These are phyloP conservation scores for Harpagifer antarcticus DNA, from an alignment of 2,797 vertebrate genomes.

Conservation along the genomic window DNA sequence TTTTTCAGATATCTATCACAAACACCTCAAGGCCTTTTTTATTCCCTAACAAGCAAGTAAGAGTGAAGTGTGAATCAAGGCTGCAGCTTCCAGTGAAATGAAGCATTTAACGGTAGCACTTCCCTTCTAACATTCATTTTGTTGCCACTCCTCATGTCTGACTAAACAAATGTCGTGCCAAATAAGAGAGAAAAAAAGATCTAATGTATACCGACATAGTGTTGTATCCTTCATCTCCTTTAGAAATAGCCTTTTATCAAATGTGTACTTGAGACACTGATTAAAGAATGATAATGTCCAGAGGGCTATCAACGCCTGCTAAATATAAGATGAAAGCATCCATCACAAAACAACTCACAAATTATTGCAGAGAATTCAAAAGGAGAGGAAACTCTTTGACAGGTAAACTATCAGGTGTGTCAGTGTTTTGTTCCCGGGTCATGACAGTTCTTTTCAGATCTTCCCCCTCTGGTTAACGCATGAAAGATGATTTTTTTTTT, in stretches of 20 bases:
- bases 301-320: conserved; percentile 39
- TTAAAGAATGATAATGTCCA: conserved; percentile 28
- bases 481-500: conserved; percentile 64
- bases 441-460: conserved; percentile 70
- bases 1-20: conserved; percentile 67
- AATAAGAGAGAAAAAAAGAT: conserved; percentile 12
- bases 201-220: conserved; percentile 6
- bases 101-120: conserved; percentile 31
- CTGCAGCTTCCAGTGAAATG: conserved; percentile 28
- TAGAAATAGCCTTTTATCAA: conserved; percentile 47
- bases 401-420: conserved; percentile 63
- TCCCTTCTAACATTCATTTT: conserved; percentile 19
- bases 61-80: conserved; percentile 45
- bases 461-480: conserved; percentile 50
- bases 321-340: conserved; percentile 45
- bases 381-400: conserved; percentile 59
- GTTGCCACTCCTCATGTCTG: background rate
- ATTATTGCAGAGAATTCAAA: conserved; percentile 52
- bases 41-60: conserved; percentile 61
- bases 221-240: conserved; percentile 12
- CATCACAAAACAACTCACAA: background rate
- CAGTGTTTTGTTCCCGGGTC: conserved; percentile 37
- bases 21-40: conserved; percentile 65
- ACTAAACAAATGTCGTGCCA: conserved; percentile 18
- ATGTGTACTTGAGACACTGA: conserved; percentile 6